Conservation (phyloP, 2,797 vertebrate genomes). For the Characodon lateralis region DNA sequence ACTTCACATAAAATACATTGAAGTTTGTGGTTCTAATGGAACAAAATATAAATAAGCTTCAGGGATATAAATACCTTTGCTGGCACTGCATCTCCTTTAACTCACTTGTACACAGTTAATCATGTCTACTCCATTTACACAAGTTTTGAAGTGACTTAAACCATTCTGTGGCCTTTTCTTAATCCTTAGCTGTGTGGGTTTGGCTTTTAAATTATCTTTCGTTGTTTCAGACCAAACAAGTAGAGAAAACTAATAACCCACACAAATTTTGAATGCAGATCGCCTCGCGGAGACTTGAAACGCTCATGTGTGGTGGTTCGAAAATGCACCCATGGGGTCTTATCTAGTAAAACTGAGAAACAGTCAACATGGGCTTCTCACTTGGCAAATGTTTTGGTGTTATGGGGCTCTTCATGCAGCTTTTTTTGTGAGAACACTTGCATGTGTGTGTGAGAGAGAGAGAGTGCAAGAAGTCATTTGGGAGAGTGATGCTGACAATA, state of each 20-base stretch:
- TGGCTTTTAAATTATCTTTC: neutral
- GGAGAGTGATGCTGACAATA: slow-evolving; percentile 80
- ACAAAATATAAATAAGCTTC: neutral
- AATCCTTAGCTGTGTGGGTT: neutral
- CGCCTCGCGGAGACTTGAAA: neutral
- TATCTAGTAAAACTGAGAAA: slow-evolving; percentile 6
- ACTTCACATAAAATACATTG: neutral
- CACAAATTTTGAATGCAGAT: neutral
- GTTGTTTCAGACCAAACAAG: neutral
- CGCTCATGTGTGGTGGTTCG: neutral
- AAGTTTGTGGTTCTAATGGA: neutral
- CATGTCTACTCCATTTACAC: neutral
- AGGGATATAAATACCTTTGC: too few relatives aligned
- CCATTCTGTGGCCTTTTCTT: neutral
- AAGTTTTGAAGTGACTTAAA: neutral
- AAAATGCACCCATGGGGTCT: neutral
- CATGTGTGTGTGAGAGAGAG: slow-evolving; percentile 30
- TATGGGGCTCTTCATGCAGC: slow-evolving; percentile 10
- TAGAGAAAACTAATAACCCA: neutral
- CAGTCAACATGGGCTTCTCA: neutral
- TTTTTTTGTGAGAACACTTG: slow-evolving; percentile 27
- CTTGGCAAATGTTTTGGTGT: slow-evolving; percentile 4
- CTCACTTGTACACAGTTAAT: neutral
- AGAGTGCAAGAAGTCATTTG: slow-evolving; percentile 71
- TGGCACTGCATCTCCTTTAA: neutral